Base-by-base conservation (phyloP, 92 coral and sea anemone genomes). In the Palythoa heliodiscus region DNA sequence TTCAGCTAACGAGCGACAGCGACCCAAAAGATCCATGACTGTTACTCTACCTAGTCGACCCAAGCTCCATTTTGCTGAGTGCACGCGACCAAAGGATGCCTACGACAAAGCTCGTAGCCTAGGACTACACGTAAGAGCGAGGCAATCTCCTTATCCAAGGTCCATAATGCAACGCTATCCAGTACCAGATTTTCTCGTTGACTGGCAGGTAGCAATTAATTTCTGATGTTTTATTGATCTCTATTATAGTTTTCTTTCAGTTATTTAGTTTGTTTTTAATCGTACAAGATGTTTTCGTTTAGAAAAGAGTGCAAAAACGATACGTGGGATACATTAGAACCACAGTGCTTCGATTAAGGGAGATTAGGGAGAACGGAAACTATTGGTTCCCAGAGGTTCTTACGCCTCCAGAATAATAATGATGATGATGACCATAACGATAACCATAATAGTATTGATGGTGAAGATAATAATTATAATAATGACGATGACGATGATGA, bases 171-270 rank as follows among this genome's bases (percentile, higher is more conserved):
- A 91, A 48, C 94, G 97, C 11, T 93, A 92, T 78, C 95, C 97
- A 19, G 97, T 93, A 13, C 97, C 97, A 83, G 97, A 93, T 89
- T 93, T 93, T 81, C 92, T 93, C 38, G 95, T 93, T 17, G 90
- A 92, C 83, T 93, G 97, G 97, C 88, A 91, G 95, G 97, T 93
- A 73, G 55, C 66, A 69, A 37, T 29, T 25, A 4, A 17, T 29
- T 22, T 48, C 17, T 24, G 14, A 6, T 39, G 10, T 22, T 37
- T 40, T 10, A 24, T n/a, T 22, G 11, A 38, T 13, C 47, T 83
- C 35, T 29, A 29, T 13, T 70, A 11, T 2, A 4, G 6, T 13
- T 38, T 13, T n/a, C 63, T 13, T 13, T 13, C 63, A 57, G 15
- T 22, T 47, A 69, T 8, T 37, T 22, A 29, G 35, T 29, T 29